A percentile compares a stretch with the other conserved stretches of the same genome.
These are phyloP conservation scores for Sarcophaga peregrina DNA, from an alignment of 1,140 invertebrate species.

Conservation along the genomic window DNA sequence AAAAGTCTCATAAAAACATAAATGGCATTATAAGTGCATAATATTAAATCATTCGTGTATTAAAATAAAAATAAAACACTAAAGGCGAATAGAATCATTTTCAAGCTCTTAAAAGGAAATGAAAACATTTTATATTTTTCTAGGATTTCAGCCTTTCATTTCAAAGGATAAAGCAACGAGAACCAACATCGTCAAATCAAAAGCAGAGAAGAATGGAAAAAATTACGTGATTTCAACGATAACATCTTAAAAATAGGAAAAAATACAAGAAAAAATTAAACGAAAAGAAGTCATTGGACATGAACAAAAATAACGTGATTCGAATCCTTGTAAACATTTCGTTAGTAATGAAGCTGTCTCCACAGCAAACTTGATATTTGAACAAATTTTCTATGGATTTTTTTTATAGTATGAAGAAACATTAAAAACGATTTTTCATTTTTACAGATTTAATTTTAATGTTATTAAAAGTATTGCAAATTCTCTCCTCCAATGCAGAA, in stretches of 20 bases:
- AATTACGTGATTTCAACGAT: conserved; percentile 38
- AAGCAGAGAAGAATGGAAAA: conserved; percentile 13
- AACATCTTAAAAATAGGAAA: conserved; percentile 20
- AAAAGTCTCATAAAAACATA: neutral
- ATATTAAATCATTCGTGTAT: neutral
- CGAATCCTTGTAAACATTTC: conserved; percentile 19
- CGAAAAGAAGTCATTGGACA: conserved; percentile 6
- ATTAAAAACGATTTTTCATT: conserved; percentile 17
- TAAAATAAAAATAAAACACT: too few relatives aligned
- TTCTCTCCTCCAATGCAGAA: neutral
- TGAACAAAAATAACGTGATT: conserved; percentile 34
- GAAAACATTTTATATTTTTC: too few relatives aligned
- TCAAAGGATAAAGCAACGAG: neutral
- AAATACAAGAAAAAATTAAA: neutral
- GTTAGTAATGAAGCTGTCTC: conserved; percentile 10
- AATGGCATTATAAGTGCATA: neutral
- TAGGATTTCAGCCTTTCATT: too few relatives aligned
- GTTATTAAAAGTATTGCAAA: neutral
- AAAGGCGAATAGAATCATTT: neutral
- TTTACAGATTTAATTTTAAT: conserved; percentile 14
- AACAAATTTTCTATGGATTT: neutral
- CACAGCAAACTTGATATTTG: neutral
- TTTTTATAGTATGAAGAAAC: neutral
- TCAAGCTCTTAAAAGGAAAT: neutral
- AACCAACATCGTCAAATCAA: neutral